Evolutionary conservation across 2,797 vertebrate species (phyloP), one percentile per base, ranked within the genome.

Genomic region (Clarias fuscus): DNA sequence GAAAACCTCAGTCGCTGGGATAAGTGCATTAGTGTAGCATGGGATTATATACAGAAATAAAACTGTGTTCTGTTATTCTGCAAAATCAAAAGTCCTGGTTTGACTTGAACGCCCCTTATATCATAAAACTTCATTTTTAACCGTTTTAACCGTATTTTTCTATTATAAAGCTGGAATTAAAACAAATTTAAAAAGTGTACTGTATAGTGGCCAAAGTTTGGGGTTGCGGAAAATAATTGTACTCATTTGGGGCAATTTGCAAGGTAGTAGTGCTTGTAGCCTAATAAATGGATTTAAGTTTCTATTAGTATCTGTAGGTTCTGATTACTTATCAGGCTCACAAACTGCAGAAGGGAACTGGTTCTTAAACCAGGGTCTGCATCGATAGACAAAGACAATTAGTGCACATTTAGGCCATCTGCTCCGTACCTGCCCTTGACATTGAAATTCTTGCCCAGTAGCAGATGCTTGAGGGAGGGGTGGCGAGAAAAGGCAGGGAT

Each of bases 381-480:
- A 8, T 22, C 22, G 7, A n/a, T 18, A 15, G 37, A 53, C 15
- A 20, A 53, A 30, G 43, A 22, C 40, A 64, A 30, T 78, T 27
- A 53, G 20, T 65, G 33, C 77, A 30, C 53, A 5, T 86, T 24
- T 83, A 15, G 24, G 72, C 64, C 33, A 37, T 7, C 8, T 70
- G 86, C 72, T 62, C 56, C 82, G 22, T 93, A 98, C 97, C 97
- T 96, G 93, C 96, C 96, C 94, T 98, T 98, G 94, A 98, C 95
- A 88, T 96, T 97, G 94, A 98, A 97, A 93, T 98, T 98, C 94
- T 97, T 98, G 86, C 97, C 97, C 86, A 98, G 91, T 91, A 97
- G 96, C 88, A 98, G 95, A 92, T 98, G 95, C 92, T 96, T 97
- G 88, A 98, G 95, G 78, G 96, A 97, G 43, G 97, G 96, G 90